phyloP scores from a whole-genome alignment of 2,888 invertebrate species.

The Rhagophthalmus giganteus region DNA sequence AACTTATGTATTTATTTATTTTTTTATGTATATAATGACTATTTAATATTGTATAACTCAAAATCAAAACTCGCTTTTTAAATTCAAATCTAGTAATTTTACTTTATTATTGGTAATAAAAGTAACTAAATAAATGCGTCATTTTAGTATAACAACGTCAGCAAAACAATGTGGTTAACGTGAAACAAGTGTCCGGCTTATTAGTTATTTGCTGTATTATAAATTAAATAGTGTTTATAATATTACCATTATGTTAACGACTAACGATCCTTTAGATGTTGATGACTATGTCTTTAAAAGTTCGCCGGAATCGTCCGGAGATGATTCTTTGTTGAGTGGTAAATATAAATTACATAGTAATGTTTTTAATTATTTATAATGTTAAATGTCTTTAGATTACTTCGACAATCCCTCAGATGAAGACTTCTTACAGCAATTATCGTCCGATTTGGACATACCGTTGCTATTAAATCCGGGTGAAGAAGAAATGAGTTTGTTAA shows the following conservation, averaged over 20 bases:
- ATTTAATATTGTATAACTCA: no score
- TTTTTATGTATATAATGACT: no score
- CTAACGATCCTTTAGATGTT: constrained; percentile 41
- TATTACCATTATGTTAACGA: constrained; percentile 43
- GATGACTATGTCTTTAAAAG: constrained; percentile 47
- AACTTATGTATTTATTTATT: no score
- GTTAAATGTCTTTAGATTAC: constrained; percentile 39
- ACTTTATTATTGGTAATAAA: background rate
- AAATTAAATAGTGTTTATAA: background rate
- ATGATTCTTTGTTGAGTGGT: constrained; percentile 48
- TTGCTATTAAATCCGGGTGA: constrained; percentile 48
- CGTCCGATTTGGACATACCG: constrained; percentile 51
- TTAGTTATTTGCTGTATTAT: constrained; percentile 12
- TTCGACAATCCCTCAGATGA: constrained; percentile 49
- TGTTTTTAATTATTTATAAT: background rate
- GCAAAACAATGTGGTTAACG: constrained; percentile 23
- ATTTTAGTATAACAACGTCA: constrained; percentile 16
- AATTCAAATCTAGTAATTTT: background rate
- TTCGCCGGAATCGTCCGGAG: constrained; percentile 49
- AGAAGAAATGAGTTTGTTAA: constrained; percentile 48
- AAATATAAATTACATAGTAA: constrained; percentile 10
- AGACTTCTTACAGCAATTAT: constrained; percentile 51
- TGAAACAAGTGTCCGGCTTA: constrained; percentile 10
- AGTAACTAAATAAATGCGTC: background rate
- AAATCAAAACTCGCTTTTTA: no score